These are phyloP conservation scores for Sinocyclocheilus anshuiensis DNA, from an alignment of 2,113 vertebrate species.

Conservation along the genomic window DNA sequence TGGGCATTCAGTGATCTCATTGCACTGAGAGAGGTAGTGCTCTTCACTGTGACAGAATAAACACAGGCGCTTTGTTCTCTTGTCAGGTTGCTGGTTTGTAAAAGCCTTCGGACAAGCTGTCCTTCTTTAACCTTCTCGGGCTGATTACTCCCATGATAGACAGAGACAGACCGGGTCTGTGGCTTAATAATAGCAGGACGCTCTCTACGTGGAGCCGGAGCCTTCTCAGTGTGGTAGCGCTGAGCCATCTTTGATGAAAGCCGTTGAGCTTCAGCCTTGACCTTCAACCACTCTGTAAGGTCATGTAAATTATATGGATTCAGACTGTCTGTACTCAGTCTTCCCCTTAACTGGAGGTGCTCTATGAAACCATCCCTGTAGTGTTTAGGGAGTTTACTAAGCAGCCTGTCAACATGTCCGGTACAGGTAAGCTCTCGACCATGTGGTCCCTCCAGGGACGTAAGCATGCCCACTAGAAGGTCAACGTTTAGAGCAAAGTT, in stretches of 20 bases:
- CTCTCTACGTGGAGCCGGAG: not conserved
- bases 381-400: not conserved
- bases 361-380: not conserved
- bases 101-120: not conserved
- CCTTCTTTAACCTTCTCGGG: not conserved
- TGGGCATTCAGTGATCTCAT: not conserved
- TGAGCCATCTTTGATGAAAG: not conserved
- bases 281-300: not conserved
- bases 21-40: not conserved
- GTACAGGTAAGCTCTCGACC: not conserved
- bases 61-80: not conserved
- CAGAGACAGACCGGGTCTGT: not conserved
- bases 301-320: not conserved
- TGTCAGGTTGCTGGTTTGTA: not conserved
- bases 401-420: not conserved
- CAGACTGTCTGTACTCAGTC: not conserved
- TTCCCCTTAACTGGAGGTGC: not conserved
- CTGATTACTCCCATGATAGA: not conserved
- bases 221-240: not conserved
- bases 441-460: not conserved
- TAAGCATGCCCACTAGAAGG: not conserved
- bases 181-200: not conserved
- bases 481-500: not conserved
- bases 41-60: slow-evolving; percentile 3
- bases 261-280: not conserved